A percentile compares a stretch with the other conserved stretches of the same genome.
Evolutionary conservation across 2,888 invertebrate species (phyloP).

Genomic region (Oxycera nigricornis): DNA sequence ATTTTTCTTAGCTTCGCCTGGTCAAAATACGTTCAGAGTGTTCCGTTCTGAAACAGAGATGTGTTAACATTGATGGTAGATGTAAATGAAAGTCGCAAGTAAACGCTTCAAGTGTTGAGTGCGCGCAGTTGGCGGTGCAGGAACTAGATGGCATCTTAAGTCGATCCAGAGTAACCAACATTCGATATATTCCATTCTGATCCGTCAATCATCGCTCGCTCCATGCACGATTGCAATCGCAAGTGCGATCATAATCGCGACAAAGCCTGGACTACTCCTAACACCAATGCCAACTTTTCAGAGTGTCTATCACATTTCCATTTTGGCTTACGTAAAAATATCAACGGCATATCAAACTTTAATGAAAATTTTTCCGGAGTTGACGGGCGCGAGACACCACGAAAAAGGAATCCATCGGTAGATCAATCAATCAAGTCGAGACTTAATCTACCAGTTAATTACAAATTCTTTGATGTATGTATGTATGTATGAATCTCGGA

Average conservation of each 20-base stretch:
- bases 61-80: no score
- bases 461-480: conserved; percentile 16
- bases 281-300: conserved; percentile 3
- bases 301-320: conserved; percentile 30
- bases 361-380: conserved; percentile 27
- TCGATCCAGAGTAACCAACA: no score
- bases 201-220: conserved; percentile 33
- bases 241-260: conserved; percentile 6
- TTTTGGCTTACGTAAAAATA: not conserved
- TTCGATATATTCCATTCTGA: no score
- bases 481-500: not conserved
- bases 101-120: no score
- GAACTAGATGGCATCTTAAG: no score
- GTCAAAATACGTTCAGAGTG: no score
- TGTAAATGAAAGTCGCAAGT: no score
- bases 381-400: conserved; percentile 7
- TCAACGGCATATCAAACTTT: conserved; percentile 36
- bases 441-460: conserved; percentile 37
- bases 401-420: conserved; percentile 18
- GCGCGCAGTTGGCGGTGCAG: no score
- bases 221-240: not conserved
- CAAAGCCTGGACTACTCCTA: conserved; percentile 1
- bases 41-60: no score
- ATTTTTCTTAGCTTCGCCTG: no score
- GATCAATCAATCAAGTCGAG: conserved; percentile 36